These are phyloP conservation scores for Setophaga coronata DNA, from an alignment of 2,113 vertebrate species.

Conservation along the genomic window DNA sequence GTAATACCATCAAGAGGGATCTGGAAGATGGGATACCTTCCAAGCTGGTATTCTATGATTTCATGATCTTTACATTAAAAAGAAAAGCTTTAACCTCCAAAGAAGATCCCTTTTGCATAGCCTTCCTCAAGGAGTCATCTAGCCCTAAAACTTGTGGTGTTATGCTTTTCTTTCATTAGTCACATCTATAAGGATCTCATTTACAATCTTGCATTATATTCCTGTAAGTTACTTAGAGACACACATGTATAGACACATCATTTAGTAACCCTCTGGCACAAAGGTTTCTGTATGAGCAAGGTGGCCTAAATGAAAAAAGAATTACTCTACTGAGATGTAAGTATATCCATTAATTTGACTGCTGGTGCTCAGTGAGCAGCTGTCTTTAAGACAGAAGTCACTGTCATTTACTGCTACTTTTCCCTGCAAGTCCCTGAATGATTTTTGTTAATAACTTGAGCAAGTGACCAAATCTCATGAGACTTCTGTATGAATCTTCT, in stretches of 20 bases:
- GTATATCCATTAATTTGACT: not conserved
- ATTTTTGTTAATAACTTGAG: not conserved
- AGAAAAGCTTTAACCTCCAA: not conserved
- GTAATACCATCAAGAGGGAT: not conserved
- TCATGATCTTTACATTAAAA: not conserved
- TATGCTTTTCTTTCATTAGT: not conserved
- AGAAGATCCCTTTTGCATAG: not conserved
- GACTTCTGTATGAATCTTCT: not conserved
- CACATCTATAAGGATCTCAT: not conserved
- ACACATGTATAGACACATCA: not conserved
- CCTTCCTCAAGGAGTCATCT: not conserved
- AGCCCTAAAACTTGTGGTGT: not conserved
- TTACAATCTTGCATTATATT: not conserved
- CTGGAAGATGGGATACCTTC: not conserved
- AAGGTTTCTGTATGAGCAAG: not conserved
- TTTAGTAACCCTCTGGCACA: not conserved
- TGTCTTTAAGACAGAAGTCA: not conserved
- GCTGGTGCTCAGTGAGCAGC: not conserved
- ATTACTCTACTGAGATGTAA: not conserved
- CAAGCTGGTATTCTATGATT: not conserved
- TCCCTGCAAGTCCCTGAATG: not conserved
- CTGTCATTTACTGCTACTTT: not conserved
- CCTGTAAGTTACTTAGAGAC: not conserved
- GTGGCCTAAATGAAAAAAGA: not conserved
- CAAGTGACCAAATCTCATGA: slow-evolving; percentile 4